A percentile compares a stretch with the other conserved stretches of the same genome.
Conservation (phyloP, 2,113 vertebrate species). For the Lethenteron reissneri region DNA sequence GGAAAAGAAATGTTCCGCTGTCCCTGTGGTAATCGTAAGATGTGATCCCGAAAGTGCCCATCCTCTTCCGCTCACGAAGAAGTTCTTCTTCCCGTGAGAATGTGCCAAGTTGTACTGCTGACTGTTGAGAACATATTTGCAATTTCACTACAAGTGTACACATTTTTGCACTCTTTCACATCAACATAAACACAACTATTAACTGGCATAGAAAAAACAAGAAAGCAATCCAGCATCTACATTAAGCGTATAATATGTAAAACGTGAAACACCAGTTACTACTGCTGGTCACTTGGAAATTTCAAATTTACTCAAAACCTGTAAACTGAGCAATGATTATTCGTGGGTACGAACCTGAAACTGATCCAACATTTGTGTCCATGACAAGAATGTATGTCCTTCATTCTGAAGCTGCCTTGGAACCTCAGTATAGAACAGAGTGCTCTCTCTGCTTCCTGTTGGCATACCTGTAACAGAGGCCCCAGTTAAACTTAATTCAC, state of each 20-base stretch:
- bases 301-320: neutral
- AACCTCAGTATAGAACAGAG: constrained; percentile 87
- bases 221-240: constrained; percentile 18
- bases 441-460: constrained; percentile 87
- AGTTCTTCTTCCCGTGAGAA: constrained; percentile 87
- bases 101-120: constrained; percentile 70
- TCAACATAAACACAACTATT: neutral
- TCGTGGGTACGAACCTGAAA: constrained; percentile 46
- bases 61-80: constrained; percentile 62
- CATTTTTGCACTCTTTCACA: neutral
- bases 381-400: constrained; percentile 62
- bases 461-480: constrained; percentile 50
- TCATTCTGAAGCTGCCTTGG: constrained; percentile 86
- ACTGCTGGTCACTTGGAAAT: neutral
- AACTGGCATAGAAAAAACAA: neutral
- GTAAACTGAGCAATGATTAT: rapidly evolving
- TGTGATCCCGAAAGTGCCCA: constrained; percentile 82
- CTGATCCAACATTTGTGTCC: constrained; percentile 97
- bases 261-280: constrained; percentile 19
- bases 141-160: too few relatives aligned
- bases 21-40: constrained; percentile 81
- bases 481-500: too few relatives aligned
- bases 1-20: constrained; percentile 86
- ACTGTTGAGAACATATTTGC: constrained; percentile 21
- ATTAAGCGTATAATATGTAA: constrained; percentile 13